phyloP scores from a whole-genome alignment of 2,888 invertebrate species.

The Sinotaia quadrata region DNA sequence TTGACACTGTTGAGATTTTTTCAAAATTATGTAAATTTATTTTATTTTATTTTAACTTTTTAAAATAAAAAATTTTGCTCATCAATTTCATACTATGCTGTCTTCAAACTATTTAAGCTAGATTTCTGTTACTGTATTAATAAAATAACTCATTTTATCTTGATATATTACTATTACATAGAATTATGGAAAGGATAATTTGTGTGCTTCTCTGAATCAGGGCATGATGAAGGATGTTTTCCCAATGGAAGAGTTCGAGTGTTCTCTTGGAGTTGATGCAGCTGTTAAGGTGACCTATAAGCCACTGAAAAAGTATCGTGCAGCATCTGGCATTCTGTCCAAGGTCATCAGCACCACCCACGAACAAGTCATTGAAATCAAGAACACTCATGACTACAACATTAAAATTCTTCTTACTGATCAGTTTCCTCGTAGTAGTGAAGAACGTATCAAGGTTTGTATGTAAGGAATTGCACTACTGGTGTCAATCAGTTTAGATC shows the following conservation, averaged over 20 bases:
- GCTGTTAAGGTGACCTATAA: constrained; percentile 71
- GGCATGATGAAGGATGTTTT: constrained; percentile 63
- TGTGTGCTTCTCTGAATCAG: too few species aligned
- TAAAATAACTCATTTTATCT: too few species aligned
- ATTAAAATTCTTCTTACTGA: constrained; percentile 69
- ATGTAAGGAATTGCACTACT: neutral
- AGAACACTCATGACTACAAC: constrained; percentile 69
- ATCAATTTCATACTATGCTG: too few species aligned
- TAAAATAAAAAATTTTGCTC: too few species aligned
- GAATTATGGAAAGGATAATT: too few species aligned
- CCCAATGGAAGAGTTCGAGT: constrained; percentile 72
- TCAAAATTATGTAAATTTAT: too few species aligned
- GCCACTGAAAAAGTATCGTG: constrained; percentile 67
- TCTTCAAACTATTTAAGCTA: too few species aligned
- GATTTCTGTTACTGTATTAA: too few species aligned
- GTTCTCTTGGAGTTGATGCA: constrained; percentile 73
- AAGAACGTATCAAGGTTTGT: constrained; percentile 72
- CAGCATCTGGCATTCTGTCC: constrained; percentile 68
- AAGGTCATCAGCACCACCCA: constrained; percentile 55
- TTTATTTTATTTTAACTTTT: too few species aligned
- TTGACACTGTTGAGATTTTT: too few species aligned
- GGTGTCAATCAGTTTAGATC: neutral
- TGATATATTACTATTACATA: too few species aligned
- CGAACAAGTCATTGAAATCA: constrained; percentile 64
- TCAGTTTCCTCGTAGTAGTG: constrained; percentile 70